A percentile compares a stretch with the other conserved stretches of the same genome.
Conservation (phyloP, 2,888 invertebrate species). For the Halictus quadricinctus region DNA sequence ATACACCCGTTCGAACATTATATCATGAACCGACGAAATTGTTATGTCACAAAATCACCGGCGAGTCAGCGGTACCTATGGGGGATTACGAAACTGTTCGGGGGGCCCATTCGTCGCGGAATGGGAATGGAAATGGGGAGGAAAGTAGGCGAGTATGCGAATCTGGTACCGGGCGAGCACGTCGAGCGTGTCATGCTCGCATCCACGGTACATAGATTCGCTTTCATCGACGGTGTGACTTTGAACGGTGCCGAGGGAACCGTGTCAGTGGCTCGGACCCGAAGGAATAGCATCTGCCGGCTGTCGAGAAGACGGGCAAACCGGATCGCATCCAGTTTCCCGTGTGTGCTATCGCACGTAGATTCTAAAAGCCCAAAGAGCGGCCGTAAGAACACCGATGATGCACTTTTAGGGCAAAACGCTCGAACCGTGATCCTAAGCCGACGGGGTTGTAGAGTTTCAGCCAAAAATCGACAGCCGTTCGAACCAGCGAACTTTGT, state of each 20-base stretch:
- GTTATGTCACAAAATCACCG: constrained; percentile 33
- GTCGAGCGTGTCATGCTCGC: neutral
- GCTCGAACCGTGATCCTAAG: neutral
- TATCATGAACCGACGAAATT: constrained; percentile 62
- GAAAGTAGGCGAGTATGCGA: neutral
- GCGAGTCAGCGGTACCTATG: constrained; percentile 14
- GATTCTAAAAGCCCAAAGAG: constrained; percentile 2
- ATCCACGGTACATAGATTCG: neutral
- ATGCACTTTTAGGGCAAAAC: neutral
- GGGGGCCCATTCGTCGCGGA: constrained; percentile 1
- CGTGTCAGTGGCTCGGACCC: constrained; percentile 25
- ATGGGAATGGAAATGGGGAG: neutral
- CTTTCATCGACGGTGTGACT: constrained; percentile 26
- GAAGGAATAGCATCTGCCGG: neutral
- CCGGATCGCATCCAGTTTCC: constrained; percentile 11
- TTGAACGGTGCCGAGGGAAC: constrained; percentile 26
- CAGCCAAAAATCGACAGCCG: neutral
- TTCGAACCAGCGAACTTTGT: constrained; percentile 13
- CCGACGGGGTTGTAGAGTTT: constrained; percentile 19
- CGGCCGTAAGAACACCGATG: constrained; percentile 12
- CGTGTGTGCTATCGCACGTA: neutral
- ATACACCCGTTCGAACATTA: constrained; percentile 56
- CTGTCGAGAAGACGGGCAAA: neutral
- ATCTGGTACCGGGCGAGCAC: no score
- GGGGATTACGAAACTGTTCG: constrained; percentile 22